Percentiles rank a stretch among this genome's conserved stretches.
phyloP scores from a whole-genome alignment of 2,888 invertebrate genomes.

The Andricus curvator region DNA sequence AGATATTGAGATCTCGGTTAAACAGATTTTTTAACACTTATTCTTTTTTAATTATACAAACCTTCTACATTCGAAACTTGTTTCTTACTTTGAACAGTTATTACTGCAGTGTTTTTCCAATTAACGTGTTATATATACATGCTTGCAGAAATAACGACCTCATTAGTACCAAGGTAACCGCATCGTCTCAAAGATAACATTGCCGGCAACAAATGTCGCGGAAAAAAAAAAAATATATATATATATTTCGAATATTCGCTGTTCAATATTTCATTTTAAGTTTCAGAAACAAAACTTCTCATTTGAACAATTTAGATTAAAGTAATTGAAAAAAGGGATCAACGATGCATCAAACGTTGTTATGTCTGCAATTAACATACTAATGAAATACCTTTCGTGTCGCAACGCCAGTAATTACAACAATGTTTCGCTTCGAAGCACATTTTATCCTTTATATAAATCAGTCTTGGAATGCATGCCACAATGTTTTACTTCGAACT shows the following conservation, averaged over 20 bases:
- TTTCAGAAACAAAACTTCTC: neutral
- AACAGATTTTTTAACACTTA: too few species aligned
- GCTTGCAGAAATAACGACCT: slow-evolving; percentile 28
- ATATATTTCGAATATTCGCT: neutral
- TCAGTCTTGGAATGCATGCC: neutral
- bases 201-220: slow-evolving; percentile 32
- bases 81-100: slow-evolving; percentile 15
- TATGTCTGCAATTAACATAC: slow-evolving; percentile 26
- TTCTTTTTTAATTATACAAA: neutral
- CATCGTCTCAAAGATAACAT: slow-evolving; percentile 17
- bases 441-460: slow-evolving; percentile 24
- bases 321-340: slow-evolving; percentile 20
- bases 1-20: too few species aligned
- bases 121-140: slow-evolving; percentile 37
- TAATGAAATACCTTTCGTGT: slow-evolving; percentile 32
- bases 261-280: slow-evolving; percentile 10
- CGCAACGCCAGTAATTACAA: slow-evolving; percentile 35
- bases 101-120: slow-evolving; percentile 3
- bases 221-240: neutral
- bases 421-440: slow-evolving; percentile 4
- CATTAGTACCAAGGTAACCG: slow-evolving; percentile 37
- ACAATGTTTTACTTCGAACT: slow-evolving; percentile 6
- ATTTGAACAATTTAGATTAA: slow-evolving; percentile 18
- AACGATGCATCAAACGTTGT: slow-evolving; percentile 24
- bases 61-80: neutral